Evolutionary conservation across 2,797 vertebrate genomes (phyloP).

Genomic region (Parotocinclus haroldoi): DNA sequence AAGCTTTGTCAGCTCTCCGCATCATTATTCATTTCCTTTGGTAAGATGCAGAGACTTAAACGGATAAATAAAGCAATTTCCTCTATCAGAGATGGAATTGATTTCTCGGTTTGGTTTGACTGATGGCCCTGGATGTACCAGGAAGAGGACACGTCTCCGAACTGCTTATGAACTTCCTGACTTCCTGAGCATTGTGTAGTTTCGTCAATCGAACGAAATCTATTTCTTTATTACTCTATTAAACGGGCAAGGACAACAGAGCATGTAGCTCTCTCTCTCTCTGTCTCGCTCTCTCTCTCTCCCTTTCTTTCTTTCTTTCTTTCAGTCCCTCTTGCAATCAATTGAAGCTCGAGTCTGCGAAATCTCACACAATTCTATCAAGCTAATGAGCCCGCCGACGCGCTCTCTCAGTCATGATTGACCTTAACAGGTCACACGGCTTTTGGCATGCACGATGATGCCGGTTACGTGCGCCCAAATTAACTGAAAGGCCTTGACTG

Average conservation of each 20-base stretch:
- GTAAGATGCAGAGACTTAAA: conserved; percentile 36
- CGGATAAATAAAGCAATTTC: conserved; percentile 45
- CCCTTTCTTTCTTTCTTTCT: not conserved
- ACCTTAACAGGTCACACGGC: conserved; percentile 35
- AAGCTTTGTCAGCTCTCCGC: conserved; percentile 26
- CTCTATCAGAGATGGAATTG: conserved; percentile 44
- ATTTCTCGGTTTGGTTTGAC: conserved; percentile 46
- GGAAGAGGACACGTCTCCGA: conserved; percentile 45
- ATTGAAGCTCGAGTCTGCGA: conserved; percentile 35
- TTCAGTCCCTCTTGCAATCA: conserved; percentile 33
- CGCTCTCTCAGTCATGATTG: conserved; percentile 35
- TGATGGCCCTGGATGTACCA: conserved; percentile 40
- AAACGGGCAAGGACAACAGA: conserved; percentile 7
- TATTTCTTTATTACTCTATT: conserved; percentile 45
- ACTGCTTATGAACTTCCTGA: conserved; percentile 47
- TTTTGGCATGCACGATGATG: conserved; percentile 15
- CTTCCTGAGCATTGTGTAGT: conserved; percentile 40
- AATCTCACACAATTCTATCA: conserved; percentile 27
- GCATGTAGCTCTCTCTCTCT: not conserved
- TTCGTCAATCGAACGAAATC: conserved; percentile 46
- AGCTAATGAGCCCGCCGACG: conserved; percentile 27
- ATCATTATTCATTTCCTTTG: conserved; percentile 35
- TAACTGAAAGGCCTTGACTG: conserved; percentile 2
- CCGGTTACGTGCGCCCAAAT: not conserved
- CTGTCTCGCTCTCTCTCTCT: conserved; percentile 19